A percentile compares a stretch with the other conserved stretches of the same genome.
Evolutionary conservation across 1,140 invertebrate species (phyloP).

Genomic region (Acyrthosiphon pisum): DNA sequence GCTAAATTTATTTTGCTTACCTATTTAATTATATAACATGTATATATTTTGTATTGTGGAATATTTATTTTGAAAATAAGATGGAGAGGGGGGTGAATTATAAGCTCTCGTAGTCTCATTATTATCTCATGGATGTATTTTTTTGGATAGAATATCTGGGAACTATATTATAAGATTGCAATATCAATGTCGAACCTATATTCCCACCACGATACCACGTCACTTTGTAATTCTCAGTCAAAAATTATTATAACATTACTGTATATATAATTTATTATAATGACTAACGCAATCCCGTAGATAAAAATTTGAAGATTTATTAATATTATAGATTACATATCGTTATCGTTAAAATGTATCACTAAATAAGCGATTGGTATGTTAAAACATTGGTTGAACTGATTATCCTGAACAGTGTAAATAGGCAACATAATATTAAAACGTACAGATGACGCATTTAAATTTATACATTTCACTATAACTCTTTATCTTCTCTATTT

Average conservation of each 20-base stretch:
- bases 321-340: background rate
- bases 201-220: background rate
- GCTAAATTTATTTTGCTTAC: no score
- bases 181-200: background rate
- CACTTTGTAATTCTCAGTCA: background rate
- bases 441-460: background rate
- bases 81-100: background rate
- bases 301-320: background rate
- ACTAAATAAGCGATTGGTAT: background rate
- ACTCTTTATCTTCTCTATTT: background rate
- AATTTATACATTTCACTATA: background rate
- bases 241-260: background rate
- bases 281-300: background rate
- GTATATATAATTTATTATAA: background rate
- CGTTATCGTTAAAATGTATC: background rate
- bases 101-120: background rate
- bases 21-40: no score
- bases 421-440: background rate
- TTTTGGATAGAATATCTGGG: background rate
- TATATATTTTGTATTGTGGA: no score
- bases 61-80: no score
- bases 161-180: background rate
- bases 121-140: background rate
- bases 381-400: background rate
- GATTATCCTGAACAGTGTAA: background rate